These are phyloP conservation scores for Caenorhabditis briggsae DNA, from an alignment of 1,140 invertebrate species.

Conservation along the genomic window DNA sequence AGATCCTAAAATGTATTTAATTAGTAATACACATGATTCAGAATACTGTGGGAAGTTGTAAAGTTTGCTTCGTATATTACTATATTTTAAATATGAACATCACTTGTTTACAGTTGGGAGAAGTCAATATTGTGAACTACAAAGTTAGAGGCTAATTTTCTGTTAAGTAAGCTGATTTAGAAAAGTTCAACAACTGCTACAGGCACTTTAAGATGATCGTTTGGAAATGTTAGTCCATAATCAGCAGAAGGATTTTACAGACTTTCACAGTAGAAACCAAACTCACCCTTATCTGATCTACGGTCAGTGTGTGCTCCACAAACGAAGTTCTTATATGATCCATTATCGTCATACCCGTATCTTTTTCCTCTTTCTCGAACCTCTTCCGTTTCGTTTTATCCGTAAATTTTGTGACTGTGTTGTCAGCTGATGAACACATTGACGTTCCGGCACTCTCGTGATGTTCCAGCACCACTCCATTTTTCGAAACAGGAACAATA, in stretches of 20 bases:
- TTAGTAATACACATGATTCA: no score
- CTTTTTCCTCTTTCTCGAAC: constrained; percentile 22
- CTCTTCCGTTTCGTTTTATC: not conserved
- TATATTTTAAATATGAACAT: no score
- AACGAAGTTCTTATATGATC: constrained; percentile 63
- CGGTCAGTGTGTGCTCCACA: constrained; percentile 71
- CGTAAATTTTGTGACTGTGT: constrained; percentile 4
- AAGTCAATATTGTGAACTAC: no score
- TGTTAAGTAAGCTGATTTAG: no score
- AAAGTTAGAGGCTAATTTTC: no score
- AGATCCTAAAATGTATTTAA: constrained; percentile 64
- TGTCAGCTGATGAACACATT: constrained; percentile 44
- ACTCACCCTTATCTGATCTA: constrained; percentile 67
- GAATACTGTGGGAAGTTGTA: no score
- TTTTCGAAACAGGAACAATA: not conserved
- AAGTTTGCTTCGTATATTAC: no score
- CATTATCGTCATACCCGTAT: not conserved
- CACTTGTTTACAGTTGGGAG: no score
- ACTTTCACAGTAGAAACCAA: not conserved
- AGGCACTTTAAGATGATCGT: no score
- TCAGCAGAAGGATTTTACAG: no score
- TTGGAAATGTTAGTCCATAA: no score
- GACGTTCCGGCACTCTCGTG: constrained; percentile 21
- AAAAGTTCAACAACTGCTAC: no score
- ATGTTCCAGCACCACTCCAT: not conserved